Evolutionary conservation across 2,888 invertebrate genomes (phyloP).

Genomic region (Digitonthophagus gazella): DNA sequence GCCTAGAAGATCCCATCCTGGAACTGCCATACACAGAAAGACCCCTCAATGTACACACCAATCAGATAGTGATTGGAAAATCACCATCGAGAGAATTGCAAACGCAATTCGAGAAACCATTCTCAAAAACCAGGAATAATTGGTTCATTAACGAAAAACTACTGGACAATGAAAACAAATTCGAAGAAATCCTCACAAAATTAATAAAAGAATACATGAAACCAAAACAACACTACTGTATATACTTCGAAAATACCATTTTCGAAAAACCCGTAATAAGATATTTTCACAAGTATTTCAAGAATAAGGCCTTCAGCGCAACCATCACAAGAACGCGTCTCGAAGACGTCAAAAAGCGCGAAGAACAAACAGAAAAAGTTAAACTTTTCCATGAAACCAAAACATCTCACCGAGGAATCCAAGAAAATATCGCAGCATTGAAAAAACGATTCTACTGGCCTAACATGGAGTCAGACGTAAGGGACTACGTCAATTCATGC

Average conservation of each 20-base stretch:
- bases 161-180: not conserved
- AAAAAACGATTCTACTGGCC: conserved; percentile 25
- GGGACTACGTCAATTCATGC: conserved; percentile 21
- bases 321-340: conserved; percentile 3
- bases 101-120: not conserved
- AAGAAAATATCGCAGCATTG: conserved; percentile 13
- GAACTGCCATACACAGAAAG: too few species aligned
- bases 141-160: conserved; percentile 4
- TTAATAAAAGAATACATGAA: conserved; percentile 7
- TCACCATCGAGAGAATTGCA: too few species aligned
- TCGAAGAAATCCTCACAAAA: conserved; percentile 9
- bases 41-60: too few species aligned
- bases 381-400: conserved; percentile 21
- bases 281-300: conserved; percentile 18
- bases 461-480: conserved; percentile 15
- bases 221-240: not conserved
- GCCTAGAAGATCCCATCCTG: too few species aligned
- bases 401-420: conserved; percentile 20
- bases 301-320: not conserved
- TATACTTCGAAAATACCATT: not conserved
- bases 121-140: not conserved
- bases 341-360: conserved; percentile 6
- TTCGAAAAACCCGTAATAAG: conserved; percentile 2
- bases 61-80: too few species aligned
- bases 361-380: conserved; percentile 19